These are phyloP conservation scores for Solea senegalensis DNA, from an alignment of 2,113 vertebrate genomes.

Conservation along the genomic window DNA sequence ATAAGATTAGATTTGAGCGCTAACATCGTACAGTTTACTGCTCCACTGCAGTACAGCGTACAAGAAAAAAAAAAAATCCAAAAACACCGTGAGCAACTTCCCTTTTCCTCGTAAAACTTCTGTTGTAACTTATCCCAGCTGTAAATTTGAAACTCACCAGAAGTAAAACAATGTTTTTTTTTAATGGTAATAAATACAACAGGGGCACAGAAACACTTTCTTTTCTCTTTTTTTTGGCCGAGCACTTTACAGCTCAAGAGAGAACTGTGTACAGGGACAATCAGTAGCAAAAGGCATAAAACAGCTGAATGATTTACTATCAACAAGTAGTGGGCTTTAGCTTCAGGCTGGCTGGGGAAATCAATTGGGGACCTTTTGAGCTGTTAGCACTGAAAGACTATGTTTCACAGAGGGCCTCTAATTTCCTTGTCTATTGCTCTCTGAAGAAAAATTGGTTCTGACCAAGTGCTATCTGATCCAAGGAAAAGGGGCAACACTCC, in stretches of 20 bases:
- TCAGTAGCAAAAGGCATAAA: conserved; percentile 69
- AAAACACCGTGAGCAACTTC: conserved; percentile 17
- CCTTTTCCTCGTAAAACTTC: conserved; percentile 32
- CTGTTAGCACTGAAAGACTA: conserved; percentile 65
- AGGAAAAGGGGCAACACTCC: conserved; percentile 47
- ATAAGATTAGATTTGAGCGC: not conserved
- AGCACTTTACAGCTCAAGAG: conserved; percentile 29
- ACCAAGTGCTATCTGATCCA: conserved; percentile 54
- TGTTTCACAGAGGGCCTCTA: conserved; percentile 53
- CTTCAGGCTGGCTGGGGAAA: conserved; percentile 52
- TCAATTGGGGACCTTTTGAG: conserved; percentile 62
- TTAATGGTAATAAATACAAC: conserved; percentile 45
- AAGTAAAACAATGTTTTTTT: conserved; percentile 55
- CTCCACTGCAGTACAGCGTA: not conserved
- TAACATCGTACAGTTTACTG: conserved; percentile 9
- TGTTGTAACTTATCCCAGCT: conserved; percentile 33
- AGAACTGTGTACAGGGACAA: conserved; percentile 50
- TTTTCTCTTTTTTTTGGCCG: conserved; percentile 47
- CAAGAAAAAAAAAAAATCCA: conserved; percentile 6
- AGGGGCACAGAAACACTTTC: conserved; percentile 38
- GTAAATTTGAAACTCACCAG: conserved; percentile 51
- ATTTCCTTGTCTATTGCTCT: conserved; percentile 67
- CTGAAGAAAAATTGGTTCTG: conserved; percentile 56
- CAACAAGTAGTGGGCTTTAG: conserved; percentile 73
- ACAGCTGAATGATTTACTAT: conserved; percentile 76